Evolutionary conservation across 2,888 invertebrate genomes (phyloP), one percentile per base, ranked within the genome.

Genomic region (Sminthurides aquaticus): DNA sequence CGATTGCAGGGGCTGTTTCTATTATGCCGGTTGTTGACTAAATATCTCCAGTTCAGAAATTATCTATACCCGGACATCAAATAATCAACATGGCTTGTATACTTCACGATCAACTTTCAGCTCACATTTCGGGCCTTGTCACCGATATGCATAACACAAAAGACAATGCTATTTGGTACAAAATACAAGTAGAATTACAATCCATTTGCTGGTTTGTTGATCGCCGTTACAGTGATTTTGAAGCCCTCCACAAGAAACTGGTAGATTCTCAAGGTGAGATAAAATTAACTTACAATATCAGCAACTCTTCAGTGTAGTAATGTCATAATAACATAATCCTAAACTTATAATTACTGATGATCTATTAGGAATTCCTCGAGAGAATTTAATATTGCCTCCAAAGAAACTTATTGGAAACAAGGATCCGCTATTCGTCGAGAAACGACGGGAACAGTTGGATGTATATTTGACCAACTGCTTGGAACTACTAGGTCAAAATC

Each of bases 381-480:
- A 72, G 49, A 72, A 71, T 65, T 64, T 74, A 2, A 62, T 92
- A 66, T 80, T 97, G 20, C 97, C 97, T 15, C 93, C 93, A 0
- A 97, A 98, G 79, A 95, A 94, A 81, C 83, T 92, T 2, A 87
- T 95, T 75, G 88, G 95, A 1, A 95, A 94, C 77, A 90, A 89
- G 79, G 89, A 90, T 70, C 90, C 91, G 0, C 82, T 85, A 64
- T 97, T 98, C 77, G 83, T 98, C 1, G 90, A 91, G 76, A 89
- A 87, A 75, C 84, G 96, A 62, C 85, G 90, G 66, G 82, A 84
- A 69, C 90, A 87, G 20, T 80, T 97, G 49, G 88, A 91, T 78
- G 82, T 84, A 58, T 97, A 97, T 79, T 81, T 96, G 57, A 86
- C 85, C 75, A 86, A 86, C 71, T 83, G 92, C 15, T 84, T 93